Evolutionary conservation across 2,113 vertebrate species (phyloP).

Genomic region (Psammodynastes pulverulentus): DNA sequence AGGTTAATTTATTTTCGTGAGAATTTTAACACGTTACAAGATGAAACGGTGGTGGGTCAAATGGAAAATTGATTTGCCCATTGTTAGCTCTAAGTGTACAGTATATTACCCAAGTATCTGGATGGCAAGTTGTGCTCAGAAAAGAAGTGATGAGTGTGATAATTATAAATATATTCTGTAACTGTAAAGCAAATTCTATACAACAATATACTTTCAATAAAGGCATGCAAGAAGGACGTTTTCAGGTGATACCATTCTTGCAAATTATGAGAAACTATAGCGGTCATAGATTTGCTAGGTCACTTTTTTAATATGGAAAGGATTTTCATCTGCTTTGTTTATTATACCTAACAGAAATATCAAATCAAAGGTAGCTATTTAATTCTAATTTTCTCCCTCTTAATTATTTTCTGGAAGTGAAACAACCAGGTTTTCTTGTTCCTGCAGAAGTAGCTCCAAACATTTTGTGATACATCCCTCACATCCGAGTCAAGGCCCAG

Average conservation of each 20-base stretch:
- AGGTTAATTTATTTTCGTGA: not conserved
- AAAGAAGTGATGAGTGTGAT: not conserved
- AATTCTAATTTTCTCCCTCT: not conserved
- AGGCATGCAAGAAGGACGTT: not conserved
- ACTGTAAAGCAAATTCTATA: not conserved
- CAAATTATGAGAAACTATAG: not conserved
- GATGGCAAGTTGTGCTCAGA: not conserved
- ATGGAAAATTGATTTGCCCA: not conserved
- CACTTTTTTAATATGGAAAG: not conserved
- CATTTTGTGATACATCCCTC: not conserved
- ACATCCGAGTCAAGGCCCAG: not conserved
- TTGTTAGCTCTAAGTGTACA: not conserved
- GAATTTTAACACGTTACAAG: not conserved
- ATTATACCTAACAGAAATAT: not conserved
- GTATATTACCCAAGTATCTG: not conserved
- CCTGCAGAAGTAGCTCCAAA: not conserved
- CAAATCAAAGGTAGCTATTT: not conserved
- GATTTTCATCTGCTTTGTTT: not conserved
- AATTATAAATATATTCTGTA: not conserved
- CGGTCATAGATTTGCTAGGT: not conserved
- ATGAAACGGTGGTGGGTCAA: not conserved
- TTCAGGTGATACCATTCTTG: not conserved
- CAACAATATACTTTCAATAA: not conserved
- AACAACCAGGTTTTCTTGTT: not conserved
- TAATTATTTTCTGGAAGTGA: not conserved